Base-by-base conservation (phyloP, 2,888 invertebrate genomes). In the Calameuta pallipes region DNA sequence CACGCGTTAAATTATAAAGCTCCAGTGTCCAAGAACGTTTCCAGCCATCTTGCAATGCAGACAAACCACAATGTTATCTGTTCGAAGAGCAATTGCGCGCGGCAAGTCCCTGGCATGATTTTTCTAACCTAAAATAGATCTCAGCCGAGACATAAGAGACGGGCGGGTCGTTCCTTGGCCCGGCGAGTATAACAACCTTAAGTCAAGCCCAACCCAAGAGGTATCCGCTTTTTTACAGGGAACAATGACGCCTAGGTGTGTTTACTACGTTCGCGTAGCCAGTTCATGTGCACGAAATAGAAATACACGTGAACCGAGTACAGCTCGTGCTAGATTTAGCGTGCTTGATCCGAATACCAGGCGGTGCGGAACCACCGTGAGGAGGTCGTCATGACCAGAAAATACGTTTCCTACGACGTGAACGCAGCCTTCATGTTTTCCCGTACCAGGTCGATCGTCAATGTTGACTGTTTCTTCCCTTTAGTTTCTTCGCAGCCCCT, bases 301-400 rank as follows among this genome's bases (percentile, higher is more conserved):
- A 56, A 56, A 56, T 56, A 56, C 56, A 23, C 56, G 56, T 56
- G 56, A 56, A 56, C 56, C 23, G 56, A 56, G 23, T 56, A 56
- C 56, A 15, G 56, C 56, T 56, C 56, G 23, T 56, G 56, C 56
- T 56, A 56, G 9, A 56, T 56, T 56, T 56, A 56, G 56, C 56
- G 56, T 56, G 56, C 56, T 56, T 56, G 71, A 71, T 71, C 71
- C 71, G 71, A 71, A 71, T 71, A 34, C 33, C 71, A 34, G 34
- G 33, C 71, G 0, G 71, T 71, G 71, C 71, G 31, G 71, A 71
- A 71, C 71, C 71, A 71, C 33, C 31, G 71, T 31, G 71, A 71
- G 71, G 71, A 71, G 71, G 71, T 71, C 71, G 71, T 71, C 71
- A 30, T 3, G 71, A 23, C 56, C 56, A 56, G 56, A 56, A 56